These are phyloP conservation scores for Myotis yumanensis DNA, from an alignment of 2,113 vertebrate genomes.

Conservation along the genomic window DNA sequence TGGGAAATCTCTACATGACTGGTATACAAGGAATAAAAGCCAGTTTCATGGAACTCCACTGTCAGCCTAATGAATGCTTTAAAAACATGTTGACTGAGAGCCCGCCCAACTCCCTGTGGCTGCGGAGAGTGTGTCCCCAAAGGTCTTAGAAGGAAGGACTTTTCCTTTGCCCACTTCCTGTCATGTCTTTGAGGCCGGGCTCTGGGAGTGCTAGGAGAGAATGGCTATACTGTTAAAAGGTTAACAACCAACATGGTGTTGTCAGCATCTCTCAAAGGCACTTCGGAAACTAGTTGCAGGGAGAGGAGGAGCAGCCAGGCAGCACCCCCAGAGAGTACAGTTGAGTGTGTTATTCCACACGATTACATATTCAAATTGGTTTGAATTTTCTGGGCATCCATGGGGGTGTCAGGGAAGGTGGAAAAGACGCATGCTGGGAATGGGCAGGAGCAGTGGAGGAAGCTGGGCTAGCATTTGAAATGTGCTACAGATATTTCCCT, in stretches of 20 bases:
- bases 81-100: constrained; percentile 38
- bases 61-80: constrained; percentile 53
- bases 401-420: not conserved
- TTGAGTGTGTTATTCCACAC: not conserved
- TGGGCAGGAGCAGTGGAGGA: not conserved
- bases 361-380: constrained; percentile 23
- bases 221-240: constrained; percentile 1
- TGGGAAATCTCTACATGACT: constrained; percentile 45
- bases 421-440: not conserved
- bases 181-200: not conserved
- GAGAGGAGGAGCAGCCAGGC: not conserved
- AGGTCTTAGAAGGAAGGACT: constrained; percentile 8
- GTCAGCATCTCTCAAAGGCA: constrained; percentile 40
- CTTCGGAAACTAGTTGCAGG: not conserved
- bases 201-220: not conserved
- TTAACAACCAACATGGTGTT: not conserved
- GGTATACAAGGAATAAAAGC: constrained; percentile 51
- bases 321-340: not conserved
- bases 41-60: constrained; percentile 35
- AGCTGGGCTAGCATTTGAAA: constrained; percentile 26
- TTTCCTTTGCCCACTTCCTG: not conserved
- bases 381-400: constrained; percentile 1
- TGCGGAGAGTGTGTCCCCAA: not conserved
- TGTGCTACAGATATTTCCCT: not conserved
- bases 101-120: not conserved